These are phyloP conservation scores for Sminthurides bifidus DNA, from an alignment of 1,140 invertebrate species.

Conservation along the genomic window DNA sequence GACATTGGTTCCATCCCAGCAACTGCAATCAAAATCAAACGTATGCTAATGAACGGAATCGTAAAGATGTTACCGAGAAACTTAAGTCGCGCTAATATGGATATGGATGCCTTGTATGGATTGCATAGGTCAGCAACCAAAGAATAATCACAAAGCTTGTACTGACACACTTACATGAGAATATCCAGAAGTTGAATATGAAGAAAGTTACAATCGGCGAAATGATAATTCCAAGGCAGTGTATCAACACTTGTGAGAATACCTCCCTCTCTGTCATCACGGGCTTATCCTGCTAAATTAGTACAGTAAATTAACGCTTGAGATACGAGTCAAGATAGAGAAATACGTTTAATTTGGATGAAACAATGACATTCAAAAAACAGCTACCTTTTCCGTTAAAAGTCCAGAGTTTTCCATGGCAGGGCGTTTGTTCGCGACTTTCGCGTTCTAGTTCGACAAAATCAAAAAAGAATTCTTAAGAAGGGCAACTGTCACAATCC, in stretches of 20 bases:
- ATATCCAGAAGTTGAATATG: slow-evolving; percentile 37
- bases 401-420: too few relatives aligned
- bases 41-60: not conserved
- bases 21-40: slow-evolving; percentile 38
- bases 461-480: too few relatives aligned
- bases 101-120: not conserved
- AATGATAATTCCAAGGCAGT: slow-evolving; percentile 38
- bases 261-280: slow-evolving; percentile 35
- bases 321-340: too few relatives aligned
- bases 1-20: slow-evolving; percentile 45
- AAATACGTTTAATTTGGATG: too few relatives aligned
- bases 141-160: not conserved
- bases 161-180: slow-evolving; percentile 15
- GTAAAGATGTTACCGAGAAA: not conserved
- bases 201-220: slow-evolving; percentile 39
- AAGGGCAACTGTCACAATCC: too few relatives aligned
- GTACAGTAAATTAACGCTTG: too few relatives aligned
- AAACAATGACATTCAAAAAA: too few relatives aligned
- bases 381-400: too few relatives aligned
- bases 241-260: slow-evolving; percentile 38
- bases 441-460: too few relatives aligned
- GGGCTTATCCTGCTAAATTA: slow-evolving; percentile 35
- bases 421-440: too few relatives aligned
- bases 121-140: not conserved
- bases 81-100: not conserved